Base-by-base conservation (phyloP, 1,140 invertebrate genomes). In the Monochamus saltuarius region DNA sequence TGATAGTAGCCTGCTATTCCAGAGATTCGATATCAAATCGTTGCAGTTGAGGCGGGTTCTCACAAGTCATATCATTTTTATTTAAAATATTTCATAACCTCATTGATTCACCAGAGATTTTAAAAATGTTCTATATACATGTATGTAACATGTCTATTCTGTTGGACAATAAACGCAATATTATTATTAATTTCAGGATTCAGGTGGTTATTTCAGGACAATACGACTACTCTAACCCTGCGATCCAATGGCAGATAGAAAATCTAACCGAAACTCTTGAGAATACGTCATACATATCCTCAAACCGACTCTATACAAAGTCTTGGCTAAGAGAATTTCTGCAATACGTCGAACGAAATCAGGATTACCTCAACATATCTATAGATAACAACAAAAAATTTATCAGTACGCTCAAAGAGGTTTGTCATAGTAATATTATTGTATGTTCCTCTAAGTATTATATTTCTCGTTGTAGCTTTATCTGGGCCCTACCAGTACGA, bases 311-410 rank as follows among this genome's bases (percentile, higher is more conserved):
- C 0, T 94, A 94, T 70, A 94, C 93, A 0, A 92, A 96, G 76
- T 96, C 92, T 0, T 98, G 95, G 95, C 74, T 97, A 1, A 80
- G 93, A 55, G 88, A 87, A 35, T 97, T 94, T 70, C 77, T 93
- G 0, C 85, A 84, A 35, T 95, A 94, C 71, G 81, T 90, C 0
- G 83, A 85, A 6, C 79, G 85, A 59, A 91, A 90, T 68, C 81
- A 87, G 57, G 89, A 90, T 37, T 89, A 87, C 70, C 74, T 89
- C 4, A 89, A 90, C 66, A 80, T 87, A 0, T 87, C 89, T 2
- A 87, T 94, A 13, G 82, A 86, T 8, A 85, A 83, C 13, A 87
- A 92, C 77, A 74, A 80, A 37, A 80, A 80, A 17, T 97, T 96
- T 71, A 86, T 93, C 17, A 78, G 85, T 11, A 84, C 84, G 0